Evolutionary conservation across 1,140 invertebrate species (phyloP).

Genomic region (Neotoxoptera formosana): DNA sequence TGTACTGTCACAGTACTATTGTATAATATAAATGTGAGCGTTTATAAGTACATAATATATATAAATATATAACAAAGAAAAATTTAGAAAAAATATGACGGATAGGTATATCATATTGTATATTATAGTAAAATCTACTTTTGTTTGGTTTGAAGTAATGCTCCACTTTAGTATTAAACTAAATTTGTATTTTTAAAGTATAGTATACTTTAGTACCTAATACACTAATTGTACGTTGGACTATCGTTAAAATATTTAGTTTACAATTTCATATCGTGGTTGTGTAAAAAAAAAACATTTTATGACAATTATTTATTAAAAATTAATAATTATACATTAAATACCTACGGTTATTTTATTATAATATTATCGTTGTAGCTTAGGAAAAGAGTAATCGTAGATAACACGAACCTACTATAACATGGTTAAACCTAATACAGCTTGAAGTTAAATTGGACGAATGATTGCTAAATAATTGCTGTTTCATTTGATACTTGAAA

Average conservation of each 20-base stretch:
- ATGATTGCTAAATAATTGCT: background rate
- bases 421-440: background rate
- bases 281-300: background rate
- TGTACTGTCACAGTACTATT: too few species aligned
- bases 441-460: background rate
- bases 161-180: too few species aligned
- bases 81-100: too few species aligned
- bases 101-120: too few species aligned
- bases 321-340: background rate
- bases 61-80: too few species aligned
- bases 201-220: too few species aligned
- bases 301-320: background rate
- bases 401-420: background rate
- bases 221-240: too few species aligned
- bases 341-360: background rate
- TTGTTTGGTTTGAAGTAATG: too few species aligned
- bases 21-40: background rate
- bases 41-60: too few species aligned
- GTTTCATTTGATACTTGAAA: background rate
- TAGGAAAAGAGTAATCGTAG: background rate
- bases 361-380: background rate
- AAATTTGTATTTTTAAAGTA: too few species aligned
- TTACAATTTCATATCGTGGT: background rate
- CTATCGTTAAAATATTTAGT: background rate
- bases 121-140: too few species aligned